These are phyloP conservation scores for Hydrocynus forskahlii DNA, from an alignment of 2,797 vertebrate genomes.

Conservation along the genomic window DNA sequence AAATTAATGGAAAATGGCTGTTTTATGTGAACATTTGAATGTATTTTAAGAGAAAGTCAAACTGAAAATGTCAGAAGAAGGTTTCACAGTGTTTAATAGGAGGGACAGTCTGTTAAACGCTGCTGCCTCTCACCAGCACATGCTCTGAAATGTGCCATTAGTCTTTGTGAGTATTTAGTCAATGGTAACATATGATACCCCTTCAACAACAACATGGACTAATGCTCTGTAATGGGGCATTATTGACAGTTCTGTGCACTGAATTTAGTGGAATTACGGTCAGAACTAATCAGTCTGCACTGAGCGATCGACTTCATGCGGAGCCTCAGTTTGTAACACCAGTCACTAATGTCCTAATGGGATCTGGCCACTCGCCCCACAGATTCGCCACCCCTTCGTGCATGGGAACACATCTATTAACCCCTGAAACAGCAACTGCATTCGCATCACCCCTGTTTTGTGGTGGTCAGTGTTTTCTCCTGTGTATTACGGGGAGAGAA, in stretches of 20 bases:
- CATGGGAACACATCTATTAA: too few species aligned
- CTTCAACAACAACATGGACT: background rate
- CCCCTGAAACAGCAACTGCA: too few species aligned
- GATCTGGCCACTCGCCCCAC: constrained; percentile 35
- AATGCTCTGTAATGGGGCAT: constrained; percentile 8
- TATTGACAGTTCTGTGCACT: constrained; percentile 25
- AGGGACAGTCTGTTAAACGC: too few species aligned
- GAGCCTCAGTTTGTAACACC: constrained; percentile 42
- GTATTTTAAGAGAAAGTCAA: too few species aligned
- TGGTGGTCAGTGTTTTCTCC: too few species aligned
- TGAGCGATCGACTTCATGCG: constrained; percentile 13
- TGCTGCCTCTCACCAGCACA: background rate
- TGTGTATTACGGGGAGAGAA: too few species aligned
- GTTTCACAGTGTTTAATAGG: too few species aligned
- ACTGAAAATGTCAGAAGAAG: too few species aligned
- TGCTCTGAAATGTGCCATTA: background rate
- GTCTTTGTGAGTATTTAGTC: background rate
- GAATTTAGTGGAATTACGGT: background rate
- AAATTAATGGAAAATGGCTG: too few species aligned
- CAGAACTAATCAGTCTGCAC: background rate
- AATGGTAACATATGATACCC: background rate
- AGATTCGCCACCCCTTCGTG: too few species aligned
- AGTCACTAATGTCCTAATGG: constrained; percentile 44
- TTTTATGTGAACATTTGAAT: too few species aligned
- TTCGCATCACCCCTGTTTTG: too few species aligned